Evolutionary conservation across 2,113 vertebrate species (phyloP).

Genomic region (Smithornis capensis): DNA sequence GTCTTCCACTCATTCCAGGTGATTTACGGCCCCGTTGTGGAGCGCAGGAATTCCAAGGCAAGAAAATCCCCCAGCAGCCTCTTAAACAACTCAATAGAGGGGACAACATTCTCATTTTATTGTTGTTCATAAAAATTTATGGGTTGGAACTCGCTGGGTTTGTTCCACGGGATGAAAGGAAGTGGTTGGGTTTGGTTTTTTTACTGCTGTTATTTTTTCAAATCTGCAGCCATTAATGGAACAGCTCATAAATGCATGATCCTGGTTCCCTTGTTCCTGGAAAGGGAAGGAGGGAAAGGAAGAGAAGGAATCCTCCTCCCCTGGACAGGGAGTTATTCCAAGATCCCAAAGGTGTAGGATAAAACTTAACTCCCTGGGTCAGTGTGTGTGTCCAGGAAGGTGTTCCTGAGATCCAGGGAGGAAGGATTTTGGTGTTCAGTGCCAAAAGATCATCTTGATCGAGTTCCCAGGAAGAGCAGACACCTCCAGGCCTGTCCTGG

Average conservation of each 20-base stretch:
- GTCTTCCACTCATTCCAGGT: background rate
- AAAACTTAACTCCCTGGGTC: background rate
- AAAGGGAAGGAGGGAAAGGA: background rate
- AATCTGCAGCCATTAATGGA: background rate
- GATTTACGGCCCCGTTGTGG: background rate
- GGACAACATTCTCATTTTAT: conserved; percentile 6
- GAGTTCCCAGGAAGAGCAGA: background rate
- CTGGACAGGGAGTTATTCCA: background rate
- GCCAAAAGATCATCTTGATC: background rate
- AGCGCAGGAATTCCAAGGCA: background rate
- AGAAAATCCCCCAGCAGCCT: background rate
- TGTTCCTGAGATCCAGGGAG: background rate
- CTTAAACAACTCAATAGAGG: conserved; percentile 13
- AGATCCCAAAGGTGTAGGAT: background rate
- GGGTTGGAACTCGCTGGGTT: conserved; percentile 22
- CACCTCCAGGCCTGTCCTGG: background rate
- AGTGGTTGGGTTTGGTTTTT: background rate
- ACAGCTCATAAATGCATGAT: background rate
- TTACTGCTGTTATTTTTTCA: background rate
- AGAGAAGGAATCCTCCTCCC: background rate
- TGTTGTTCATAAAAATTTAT: conserved; percentile 44
- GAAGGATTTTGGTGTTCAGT: background rate
- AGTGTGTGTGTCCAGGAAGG: background rate
- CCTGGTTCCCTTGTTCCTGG: background rate
- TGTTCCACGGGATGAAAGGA: background rate